Conservation (phyloP, 1,140 invertebrate genomes). For the Eubasilissa regina region DNA sequence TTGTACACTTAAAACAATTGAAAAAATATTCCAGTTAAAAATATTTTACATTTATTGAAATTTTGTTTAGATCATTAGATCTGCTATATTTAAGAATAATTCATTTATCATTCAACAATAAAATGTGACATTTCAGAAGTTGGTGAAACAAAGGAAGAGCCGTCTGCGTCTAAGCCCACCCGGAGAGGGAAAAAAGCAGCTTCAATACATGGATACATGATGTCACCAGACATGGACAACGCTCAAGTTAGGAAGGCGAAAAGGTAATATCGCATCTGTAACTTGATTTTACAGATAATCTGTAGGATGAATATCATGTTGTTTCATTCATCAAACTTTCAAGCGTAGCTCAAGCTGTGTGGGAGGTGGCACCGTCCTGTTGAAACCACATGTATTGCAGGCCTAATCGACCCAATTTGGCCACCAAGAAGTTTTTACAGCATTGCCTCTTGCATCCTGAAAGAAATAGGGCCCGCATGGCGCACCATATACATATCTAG, state of each 20-base stretch:
- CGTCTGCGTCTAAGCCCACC: slow-evolving; percentile 17
- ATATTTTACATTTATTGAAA: too few species aligned
- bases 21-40: too few species aligned
- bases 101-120: not conserved
- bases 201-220: slow-evolving; percentile 50
- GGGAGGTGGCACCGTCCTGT: not conserved
- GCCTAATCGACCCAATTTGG: too few species aligned
- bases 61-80: too few species aligned
- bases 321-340: not conserved
- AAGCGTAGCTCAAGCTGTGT: not conserved
- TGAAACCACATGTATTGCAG: too few species aligned
- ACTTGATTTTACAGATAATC: not conserved
- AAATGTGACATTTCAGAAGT: slow-evolving; percentile 5
- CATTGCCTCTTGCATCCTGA: too few species aligned
- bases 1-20: too few species aligned
- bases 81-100: too few species aligned
- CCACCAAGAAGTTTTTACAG: too few species aligned
- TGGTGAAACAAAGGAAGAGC: slow-evolving; percentile 24
- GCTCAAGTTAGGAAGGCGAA: not conserved
- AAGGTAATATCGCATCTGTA: slow-evolving; percentile 32
- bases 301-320: not conserved
- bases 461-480: too few species aligned
- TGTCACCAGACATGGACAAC: slow-evolving; percentile 48
- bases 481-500: too few species aligned
- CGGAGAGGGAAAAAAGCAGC: slow-evolving; percentile 47